A percentile compares a stretch with the other conserved stretches of the same genome.
These are phyloP conservation scores for Poecilia latipinna DNA, from an alignment of 2,113 vertebrate genomes.

Conservation along the genomic window DNA sequence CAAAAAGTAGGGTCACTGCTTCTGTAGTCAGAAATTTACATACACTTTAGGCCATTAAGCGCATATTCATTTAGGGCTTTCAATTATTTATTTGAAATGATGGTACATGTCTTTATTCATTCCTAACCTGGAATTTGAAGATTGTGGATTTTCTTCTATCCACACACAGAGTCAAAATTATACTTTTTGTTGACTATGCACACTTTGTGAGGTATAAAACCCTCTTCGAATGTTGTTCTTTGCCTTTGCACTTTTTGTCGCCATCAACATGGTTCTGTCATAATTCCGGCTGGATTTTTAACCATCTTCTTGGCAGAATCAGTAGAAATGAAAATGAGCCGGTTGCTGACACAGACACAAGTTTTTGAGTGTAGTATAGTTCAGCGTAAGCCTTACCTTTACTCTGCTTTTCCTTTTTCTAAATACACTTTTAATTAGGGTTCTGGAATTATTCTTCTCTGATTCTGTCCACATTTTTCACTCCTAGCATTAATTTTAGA, in stretches of 20 bases:
- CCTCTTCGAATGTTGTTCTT: too few relatives aligned
- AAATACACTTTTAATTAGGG: neutral
- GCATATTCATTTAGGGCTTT: neutral
- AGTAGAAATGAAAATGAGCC: too few relatives aligned
- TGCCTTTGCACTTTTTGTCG: too few relatives aligned
- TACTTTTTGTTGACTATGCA: neutral
- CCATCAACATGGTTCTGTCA: too few relatives aligned
- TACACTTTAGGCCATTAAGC: neutral
- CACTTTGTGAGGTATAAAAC: too few relatives aligned
- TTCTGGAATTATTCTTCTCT: neutral
- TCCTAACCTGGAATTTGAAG: neutral
- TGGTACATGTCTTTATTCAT: neutral
- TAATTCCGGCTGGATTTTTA: too few relatives aligned
- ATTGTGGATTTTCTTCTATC: neutral
- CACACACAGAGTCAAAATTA: neutral
- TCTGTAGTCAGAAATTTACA: neutral
- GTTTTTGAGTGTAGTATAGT: too few relatives aligned
- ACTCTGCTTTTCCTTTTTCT: neutral
- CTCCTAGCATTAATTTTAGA: too few relatives aligned
- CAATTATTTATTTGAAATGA: neutral
- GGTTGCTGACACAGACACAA: too few relatives aligned
- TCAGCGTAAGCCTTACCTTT: too few relatives aligned
- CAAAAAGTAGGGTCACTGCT: neutral
- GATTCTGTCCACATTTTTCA: neutral
- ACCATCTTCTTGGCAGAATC: too few relatives aligned